Base-by-base conservation (phyloP, 2,888 invertebrate genomes). In the Apomyelois bistriatella region DNA sequence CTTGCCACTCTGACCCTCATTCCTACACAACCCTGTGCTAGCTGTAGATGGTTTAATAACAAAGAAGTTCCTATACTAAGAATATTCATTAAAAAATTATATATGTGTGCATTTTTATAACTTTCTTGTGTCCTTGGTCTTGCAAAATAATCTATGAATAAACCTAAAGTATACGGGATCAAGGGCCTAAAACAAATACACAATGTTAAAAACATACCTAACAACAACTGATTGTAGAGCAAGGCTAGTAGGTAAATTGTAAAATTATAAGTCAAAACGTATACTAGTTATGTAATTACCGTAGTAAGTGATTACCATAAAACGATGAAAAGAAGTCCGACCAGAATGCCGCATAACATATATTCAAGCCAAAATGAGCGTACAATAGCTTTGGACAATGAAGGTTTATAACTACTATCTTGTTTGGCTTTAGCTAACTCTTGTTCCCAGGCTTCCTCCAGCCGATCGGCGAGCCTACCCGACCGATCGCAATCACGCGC, bases 1-100 rank as follows among this genome's bases (percentile, higher is more conserved):
- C 94, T 92, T 0, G 96, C 95, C 52, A 96, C 92, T 64, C 96
- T 85, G 52, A 95, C 90, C 72, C 94, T 85, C 95, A 96, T 95
- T 48, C 97, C 96, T 43, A 96, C 91, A 60, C 94, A 91, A 62
- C 91, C 85, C 67, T 91, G 91, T 32, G 90, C 86, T 59, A 94
- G 74, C 53, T 77, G 81, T 15, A 85, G 64, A 64, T 94, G 95
- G 75, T 96, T 97, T 64, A 93, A 91, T 54, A 94, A 82, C 30
- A 95, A 60, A 13, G 94, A 85, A 49, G 92, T 92, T 1, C 90
- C 37, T 56, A 94, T 80, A 46, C 93, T 91, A 54, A 93, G 70
- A 4, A 91, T 43, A 62, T 95, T 92, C 67, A 95, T 91, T 7
- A 84, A 84, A 35, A 91, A 90, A 43, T 94, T 94, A 68, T 94